A percentile compares a stretch with the other conserved stretches of the same genome.
phyloP scores from a whole-genome alignment of 2,888 invertebrate genomes.

The Trypoxylon attenuatum region DNA sequence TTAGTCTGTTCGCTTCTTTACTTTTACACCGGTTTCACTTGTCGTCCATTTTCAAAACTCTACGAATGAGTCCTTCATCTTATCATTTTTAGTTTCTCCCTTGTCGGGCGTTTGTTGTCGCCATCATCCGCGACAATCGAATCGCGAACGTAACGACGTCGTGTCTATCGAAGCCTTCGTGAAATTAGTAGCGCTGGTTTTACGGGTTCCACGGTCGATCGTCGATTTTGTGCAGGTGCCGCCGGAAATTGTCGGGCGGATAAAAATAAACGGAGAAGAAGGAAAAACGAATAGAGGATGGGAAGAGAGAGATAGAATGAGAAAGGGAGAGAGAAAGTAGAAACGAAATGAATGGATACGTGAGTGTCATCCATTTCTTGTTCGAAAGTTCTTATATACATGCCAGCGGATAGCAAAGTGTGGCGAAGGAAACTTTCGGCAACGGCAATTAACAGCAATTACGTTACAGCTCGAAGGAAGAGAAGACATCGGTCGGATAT shows the following conservation, averaged over 20 bases:
- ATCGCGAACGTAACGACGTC: conserved; percentile 20
- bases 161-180: conserved; percentile 31
- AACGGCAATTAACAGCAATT: not conserved
- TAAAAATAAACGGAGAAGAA: not conserved
- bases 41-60: no score
- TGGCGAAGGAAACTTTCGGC: not conserved
- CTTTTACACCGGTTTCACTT: no score
- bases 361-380: not conserved
- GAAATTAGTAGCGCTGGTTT: conserved; percentile 34
- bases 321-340: conserved; percentile 1
- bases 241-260: conserved; percentile 4
- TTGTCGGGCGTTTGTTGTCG: no score
- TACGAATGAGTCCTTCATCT: no score
- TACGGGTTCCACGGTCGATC: not conserved
- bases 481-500: not conserved
- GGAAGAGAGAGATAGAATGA: not conserved
- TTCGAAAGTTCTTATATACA: not conserved
- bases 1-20: no score
- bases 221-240: not conserved
- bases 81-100: no score
- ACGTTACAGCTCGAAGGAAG: not conserved
- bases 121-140: not conserved
- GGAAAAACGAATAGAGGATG: not conserved
- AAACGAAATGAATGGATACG: not conserved
- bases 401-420: not conserved